Evolutionary conservation across 2,113 vertebrate genomes (phyloP).

Genomic region (Sterrhoptilus dennistouni): DNA sequence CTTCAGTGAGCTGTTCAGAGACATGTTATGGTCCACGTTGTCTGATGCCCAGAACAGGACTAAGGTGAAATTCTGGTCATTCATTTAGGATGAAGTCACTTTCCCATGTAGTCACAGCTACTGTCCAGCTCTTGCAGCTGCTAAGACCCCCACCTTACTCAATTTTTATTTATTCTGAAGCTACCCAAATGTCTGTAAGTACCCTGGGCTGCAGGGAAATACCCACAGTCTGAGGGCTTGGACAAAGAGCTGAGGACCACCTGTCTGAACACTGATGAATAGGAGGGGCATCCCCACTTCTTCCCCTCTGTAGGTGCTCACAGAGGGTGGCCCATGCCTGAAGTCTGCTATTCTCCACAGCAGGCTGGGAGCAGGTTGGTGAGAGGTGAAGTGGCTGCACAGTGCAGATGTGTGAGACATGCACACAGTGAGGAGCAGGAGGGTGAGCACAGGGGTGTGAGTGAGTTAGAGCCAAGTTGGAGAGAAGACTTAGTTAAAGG

Average conservation of each 20-base stretch:
- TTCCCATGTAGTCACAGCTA: background rate
- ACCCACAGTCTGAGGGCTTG: background rate
- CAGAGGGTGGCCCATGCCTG: background rate
- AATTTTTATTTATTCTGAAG: background rate
- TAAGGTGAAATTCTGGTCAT: background rate
- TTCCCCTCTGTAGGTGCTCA: background rate
- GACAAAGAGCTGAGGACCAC: background rate
- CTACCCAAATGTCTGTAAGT: background rate
- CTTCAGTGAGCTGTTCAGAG: background rate
- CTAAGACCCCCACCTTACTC: background rate
- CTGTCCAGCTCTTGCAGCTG: background rate
- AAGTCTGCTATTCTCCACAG: background rate
- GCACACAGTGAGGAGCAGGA: background rate
- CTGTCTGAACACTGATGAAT: background rate
- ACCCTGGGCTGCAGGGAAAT: background rate
- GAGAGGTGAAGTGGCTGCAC: background rate
- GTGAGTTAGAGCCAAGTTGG: background rate
- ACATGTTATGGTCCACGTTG: background rate
- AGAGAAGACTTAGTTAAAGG: background rate
- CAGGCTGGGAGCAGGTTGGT: background rate
- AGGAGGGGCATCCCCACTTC: background rate
- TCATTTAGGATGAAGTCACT: background rate
- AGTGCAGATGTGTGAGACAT: background rate
- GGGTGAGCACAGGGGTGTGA: background rate
- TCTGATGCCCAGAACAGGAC: background rate